A percentile compares a stretch with the other conserved stretches of the same genome.
Evolutionary conservation across 64 coral and sea anemone species (phyloP).

Genomic region (Actinia tenebrosa): DNA sequence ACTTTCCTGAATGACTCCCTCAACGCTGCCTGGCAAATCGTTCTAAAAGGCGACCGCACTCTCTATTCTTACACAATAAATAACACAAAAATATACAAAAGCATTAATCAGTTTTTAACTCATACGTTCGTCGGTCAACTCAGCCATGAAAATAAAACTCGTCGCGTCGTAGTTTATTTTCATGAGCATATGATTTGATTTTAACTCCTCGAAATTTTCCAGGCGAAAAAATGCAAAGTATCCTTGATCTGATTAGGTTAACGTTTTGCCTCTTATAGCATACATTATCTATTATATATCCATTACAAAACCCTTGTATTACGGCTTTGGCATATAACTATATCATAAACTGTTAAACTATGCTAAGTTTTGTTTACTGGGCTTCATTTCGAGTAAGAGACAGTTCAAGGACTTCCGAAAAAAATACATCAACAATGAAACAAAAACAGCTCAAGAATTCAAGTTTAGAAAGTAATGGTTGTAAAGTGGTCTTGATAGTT

Average conservation of each 20-base stretch:
- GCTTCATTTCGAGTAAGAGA: not conserved
- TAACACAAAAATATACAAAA: too few relatives aligned
- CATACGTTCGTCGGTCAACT: too few relatives aligned
- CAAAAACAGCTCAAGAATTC: not conserved
- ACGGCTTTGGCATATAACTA: not conserved
- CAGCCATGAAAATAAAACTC: too few relatives aligned
- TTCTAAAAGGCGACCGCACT: too few relatives aligned
- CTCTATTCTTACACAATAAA: too few relatives aligned
- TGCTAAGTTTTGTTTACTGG: too few relatives aligned
- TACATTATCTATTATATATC: not conserved
- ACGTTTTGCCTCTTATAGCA: not conserved
- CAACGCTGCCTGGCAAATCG: too few relatives aligned
- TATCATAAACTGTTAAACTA: not conserved
- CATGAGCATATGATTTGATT: too few relatives aligned
- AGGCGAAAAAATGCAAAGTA: not conserved
- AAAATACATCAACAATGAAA: not conserved
- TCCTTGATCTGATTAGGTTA: not conserved
- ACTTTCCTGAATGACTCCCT: not conserved
- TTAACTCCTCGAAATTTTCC: not conserved
- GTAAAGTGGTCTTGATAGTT: not conserved
- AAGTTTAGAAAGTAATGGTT: not conserved
- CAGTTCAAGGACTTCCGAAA: not conserved
- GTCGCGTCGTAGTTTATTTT: too few relatives aligned
- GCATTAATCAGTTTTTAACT: too few relatives aligned
- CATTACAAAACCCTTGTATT: not conserved